These are phyloP conservation scores for Apoderus coryli DNA, from an alignment of 2,888 invertebrate species.

Conservation along the genomic window DNA sequence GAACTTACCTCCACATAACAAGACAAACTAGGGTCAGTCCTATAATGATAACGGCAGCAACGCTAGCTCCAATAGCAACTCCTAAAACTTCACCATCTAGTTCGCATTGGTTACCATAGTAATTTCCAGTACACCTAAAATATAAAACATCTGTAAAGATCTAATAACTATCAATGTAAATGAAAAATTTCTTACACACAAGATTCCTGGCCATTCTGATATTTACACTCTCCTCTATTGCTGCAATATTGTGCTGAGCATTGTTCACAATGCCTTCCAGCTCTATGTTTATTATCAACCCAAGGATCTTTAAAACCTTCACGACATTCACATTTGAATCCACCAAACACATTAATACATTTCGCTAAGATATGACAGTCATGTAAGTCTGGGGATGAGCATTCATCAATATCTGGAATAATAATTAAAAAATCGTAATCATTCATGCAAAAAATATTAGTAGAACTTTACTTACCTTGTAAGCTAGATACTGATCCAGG, in stretches of 20 bases:
- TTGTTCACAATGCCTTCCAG: conserved; percentile 63
- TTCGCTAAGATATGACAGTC: conserved; percentile 69
- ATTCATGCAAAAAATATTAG: background rate
- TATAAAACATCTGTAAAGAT: no score
- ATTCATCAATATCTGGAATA: conserved; percentile 67
- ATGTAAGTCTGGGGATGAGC: conserved; percentile 63
- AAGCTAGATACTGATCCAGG: conserved; percentile 64
- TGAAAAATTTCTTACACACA: conserved; percentile 54
- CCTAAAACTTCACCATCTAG: conserved; percentile 85
- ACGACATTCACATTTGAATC: conserved; percentile 62
- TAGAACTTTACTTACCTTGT: conserved; percentile 38
- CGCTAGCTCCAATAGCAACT: conserved; percentile 79
- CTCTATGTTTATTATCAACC: conserved; percentile 46
- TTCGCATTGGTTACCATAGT: conserved; percentile 79
- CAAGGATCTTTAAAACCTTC: conserved; percentile 63
- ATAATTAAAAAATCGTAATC: conserved; percentile 3
- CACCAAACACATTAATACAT: conserved; percentile 75
- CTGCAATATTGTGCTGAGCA: conserved; percentile 69
- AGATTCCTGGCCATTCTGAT: conserved; percentile 55
- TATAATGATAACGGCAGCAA: conserved; percentile 79
- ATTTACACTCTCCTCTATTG: conserved; percentile 72
- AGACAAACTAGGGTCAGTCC: conserved; percentile 73
- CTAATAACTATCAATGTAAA: background rate
- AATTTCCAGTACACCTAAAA: conserved; percentile 65
- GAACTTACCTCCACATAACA: conserved; percentile 73